Evolutionary conservation across 1,140 invertebrate genomes (phyloP), one percentile per base, ranked within the genome.

Genomic region (Danaus plexippus): DNA sequence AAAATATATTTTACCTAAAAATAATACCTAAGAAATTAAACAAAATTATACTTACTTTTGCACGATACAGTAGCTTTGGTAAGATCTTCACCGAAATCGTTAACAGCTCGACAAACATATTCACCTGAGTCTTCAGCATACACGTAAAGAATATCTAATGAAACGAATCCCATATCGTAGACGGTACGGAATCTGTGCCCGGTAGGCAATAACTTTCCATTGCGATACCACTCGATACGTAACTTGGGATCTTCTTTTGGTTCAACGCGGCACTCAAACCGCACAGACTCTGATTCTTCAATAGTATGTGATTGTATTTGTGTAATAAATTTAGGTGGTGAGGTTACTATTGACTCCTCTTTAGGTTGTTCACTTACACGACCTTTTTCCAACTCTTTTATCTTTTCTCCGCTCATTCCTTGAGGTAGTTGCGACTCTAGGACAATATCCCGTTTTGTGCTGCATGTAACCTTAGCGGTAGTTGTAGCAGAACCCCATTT

Each of bases 111-210:
- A 71, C 96, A 97, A 9, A 94, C 90, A 68, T 98, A 98, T 89
- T 97, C 96, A 47, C 96, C 96, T n/a, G 94, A 95, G 85, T 97
- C 96, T 87, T 97, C 96, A 48, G 94, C 89, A 80, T 97, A 97
- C 0, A 96, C 95, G 75, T 97, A 97, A 10, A 97, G 86, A 73
- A 99, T 97, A 68, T 98, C 96, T 71, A 99, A 90, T 1, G 95
- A 94, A 4, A 98, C 96, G 77, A 95, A 98, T 22, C 97, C 97
- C 92, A 98, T 95, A 73, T 98, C 96, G 71, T 97, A 97, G 18
- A 94, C 91, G 4, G 96, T 95, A 60, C 94, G 92, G 80, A 97
- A 99, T 66, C 97, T 91, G 78, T 98, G 96, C 9, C 97, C 96
- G 44, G 92, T 92, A 12, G 94, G 93, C 57, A 98, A 89, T 0